Percentiles rank a stretch among this genome's conserved stretches.
These are phyloP conservation scores for Drosophila suzukii DNA, from an alignment of 1,140 invertebrate species.

Conservation along the genomic window DNA sequence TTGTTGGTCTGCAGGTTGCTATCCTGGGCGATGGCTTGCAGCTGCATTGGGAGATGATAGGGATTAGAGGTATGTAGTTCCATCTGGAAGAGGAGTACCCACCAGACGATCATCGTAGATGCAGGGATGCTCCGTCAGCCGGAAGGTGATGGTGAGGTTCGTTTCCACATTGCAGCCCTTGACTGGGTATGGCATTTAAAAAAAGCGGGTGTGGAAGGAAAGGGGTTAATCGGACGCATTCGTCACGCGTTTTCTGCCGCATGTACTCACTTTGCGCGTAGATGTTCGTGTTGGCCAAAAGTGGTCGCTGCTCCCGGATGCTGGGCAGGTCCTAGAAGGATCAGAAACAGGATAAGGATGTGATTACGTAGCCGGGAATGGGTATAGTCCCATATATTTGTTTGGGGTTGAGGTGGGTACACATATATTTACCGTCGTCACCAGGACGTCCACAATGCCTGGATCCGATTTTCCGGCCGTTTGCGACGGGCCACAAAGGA, in stretches of 20 bases:
- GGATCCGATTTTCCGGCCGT: constrained; percentile 64
- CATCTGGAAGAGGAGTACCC: background rate
- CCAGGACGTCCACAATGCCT: constrained; percentile 61
- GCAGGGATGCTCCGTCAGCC: constrained; percentile 64
- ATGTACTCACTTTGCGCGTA: constrained; percentile 71
- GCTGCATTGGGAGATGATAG: constrained; percentile 11
- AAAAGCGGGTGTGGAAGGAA: constrained; percentile 8
- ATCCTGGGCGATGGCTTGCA: constrained; percentile 41
- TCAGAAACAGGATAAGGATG: background rate
- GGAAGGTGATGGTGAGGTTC: constrained; percentile 60
- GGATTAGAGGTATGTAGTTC: background rate
- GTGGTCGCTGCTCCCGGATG: constrained; percentile 62
- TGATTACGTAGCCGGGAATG: constrained; percentile 18
- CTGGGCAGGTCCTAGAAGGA: constrained; percentile 42
- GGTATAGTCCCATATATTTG: background rate
- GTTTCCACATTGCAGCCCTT: constrained; percentile 50
- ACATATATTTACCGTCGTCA: constrained; percentile 57
- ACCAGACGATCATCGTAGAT: constrained; percentile 56
- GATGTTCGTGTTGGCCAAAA: constrained; percentile 68
- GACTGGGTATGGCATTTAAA: constrained; percentile 4
- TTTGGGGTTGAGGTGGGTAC: constrained; percentile 4
- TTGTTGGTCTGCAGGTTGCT: constrained; percentile 32
- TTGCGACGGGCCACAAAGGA: constrained; percentile 15
- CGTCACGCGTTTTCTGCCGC: constrained; percentile 33
- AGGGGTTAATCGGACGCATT: constrained; percentile 17